phyloP scores from a whole-genome alignment of 2,113 vertebrate genomes.

The Rissa tridactyla region DNA sequence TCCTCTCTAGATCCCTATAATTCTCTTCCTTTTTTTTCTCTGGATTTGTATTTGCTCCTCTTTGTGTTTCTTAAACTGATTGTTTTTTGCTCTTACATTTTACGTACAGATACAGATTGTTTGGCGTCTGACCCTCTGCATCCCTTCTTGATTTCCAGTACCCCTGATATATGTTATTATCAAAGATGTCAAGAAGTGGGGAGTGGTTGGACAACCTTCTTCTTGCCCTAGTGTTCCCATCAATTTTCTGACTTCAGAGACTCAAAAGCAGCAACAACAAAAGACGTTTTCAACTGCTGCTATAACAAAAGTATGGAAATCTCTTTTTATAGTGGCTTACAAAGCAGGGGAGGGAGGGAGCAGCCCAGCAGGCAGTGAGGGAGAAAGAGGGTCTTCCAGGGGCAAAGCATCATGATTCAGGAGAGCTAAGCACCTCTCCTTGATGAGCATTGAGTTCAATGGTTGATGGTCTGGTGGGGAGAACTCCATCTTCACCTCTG shows the following conservation, averaged over 20 bases:
- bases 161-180: background rate
- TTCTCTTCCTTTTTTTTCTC: background rate
- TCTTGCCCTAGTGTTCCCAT: background rate
- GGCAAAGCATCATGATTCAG: background rate
- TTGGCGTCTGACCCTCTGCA: background rate
- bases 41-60: background rate
- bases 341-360: background rate
- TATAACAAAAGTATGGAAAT: background rate
- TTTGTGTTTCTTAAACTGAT: background rate
- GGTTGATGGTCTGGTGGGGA: background rate
- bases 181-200: background rate
- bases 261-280: background rate
- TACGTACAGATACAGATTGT: background rate
- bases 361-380: background rate
- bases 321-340: background rate
- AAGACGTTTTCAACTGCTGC: background rate
- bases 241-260: background rate
- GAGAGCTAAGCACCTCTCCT: background rate
- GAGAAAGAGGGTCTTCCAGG: background rate
- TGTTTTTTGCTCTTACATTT: background rate
- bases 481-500: background rate
- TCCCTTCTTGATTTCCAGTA: background rate
- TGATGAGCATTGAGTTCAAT: background rate
- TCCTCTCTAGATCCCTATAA: fast-evolving
- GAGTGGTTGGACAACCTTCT: background rate